These are phyloP conservation scores for Loxodonta africana DNA, from an alignment of 2,113 vertebrate species.

Conservation along the genomic window DNA sequence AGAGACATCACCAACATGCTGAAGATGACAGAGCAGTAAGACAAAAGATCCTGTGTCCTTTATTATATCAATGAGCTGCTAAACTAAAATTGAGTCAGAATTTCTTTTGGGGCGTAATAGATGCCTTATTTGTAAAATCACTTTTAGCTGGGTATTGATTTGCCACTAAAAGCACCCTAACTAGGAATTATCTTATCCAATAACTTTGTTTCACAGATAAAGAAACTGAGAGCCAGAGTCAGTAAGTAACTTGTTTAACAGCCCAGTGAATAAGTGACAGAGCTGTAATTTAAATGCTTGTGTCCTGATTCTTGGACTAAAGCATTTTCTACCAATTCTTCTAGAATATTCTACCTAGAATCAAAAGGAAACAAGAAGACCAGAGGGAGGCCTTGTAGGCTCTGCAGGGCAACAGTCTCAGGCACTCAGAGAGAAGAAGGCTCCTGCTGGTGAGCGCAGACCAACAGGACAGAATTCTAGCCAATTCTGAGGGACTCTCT, in stretches of 20 bases:
- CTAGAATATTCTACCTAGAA: conserved; percentile 39
- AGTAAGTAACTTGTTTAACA: conserved; percentile 46
- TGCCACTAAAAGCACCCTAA: background rate
- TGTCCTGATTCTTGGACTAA: conserved; percentile 16
- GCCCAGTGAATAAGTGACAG: conserved; percentile 3
- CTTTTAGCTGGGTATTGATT: background rate
- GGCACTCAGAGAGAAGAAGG: background rate
- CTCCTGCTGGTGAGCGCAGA: background rate
- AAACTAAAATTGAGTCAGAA: background rate
- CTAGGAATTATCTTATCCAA: background rate
- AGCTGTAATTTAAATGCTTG: background rate
- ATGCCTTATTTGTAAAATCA: conserved; percentile 28
- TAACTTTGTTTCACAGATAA: conserved; percentile 46
- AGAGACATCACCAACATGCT: background rate
- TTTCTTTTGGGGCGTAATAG: background rate
- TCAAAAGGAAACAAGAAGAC: conserved; percentile 44
- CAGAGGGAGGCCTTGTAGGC: conserved; percentile 38
- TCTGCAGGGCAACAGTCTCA: conserved; percentile 59
- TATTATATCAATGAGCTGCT: background rate
- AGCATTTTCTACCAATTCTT: background rate
- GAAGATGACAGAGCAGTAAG: background rate
- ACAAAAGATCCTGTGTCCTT: background rate
- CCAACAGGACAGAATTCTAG: background rate
- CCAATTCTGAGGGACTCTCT: background rate
- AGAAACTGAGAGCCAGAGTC: background rate